Base-by-base conservation (phyloP, 2,797 vertebrate genomes). In the Tenualosa ilisha region DNA sequence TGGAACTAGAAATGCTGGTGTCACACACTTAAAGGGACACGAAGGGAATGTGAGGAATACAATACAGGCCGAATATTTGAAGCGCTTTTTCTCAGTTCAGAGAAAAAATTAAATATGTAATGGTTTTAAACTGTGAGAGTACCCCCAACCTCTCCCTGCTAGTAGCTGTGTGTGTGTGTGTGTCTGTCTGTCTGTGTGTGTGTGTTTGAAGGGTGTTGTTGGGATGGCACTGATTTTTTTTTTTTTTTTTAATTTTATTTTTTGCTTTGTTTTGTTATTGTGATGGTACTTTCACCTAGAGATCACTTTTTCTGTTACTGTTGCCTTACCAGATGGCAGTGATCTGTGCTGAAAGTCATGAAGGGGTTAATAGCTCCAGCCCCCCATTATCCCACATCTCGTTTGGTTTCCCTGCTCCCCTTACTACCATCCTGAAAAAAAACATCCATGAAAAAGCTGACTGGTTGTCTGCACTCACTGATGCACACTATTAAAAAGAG, bases 401-500 rank as follows among this genome's bases (percentile, higher is more conserved):
- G 82, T 20, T 43, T 86, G 82, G 49, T 88, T 88, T 61, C 81
- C 83, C 54, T 84, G 50, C 20, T 15, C 40, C 50, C 85, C 83
- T 75, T 85, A 82, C 85, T 87, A 88, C 88, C 88, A 86, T 88
- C 40, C 72, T 46, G 37, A 22, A 46, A 20, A 68, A 68, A 40
- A 79, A 89, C 84, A 82, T 87, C 86, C 86, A 81, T 83, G 91
- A 92, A 92, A 87, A 86, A 92, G 91, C 92, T 89, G 93, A 95
- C 92, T 93, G 94, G 93, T 94, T 93, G 93, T 94, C 92, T 91
- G 91, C 89, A 91, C 88, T 91, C 93, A 92, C 95, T 95, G 95
- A 95, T 96, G 96, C 96, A 96, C 95, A 95, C 72, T 79, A 79
- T 95, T 94, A 96, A 94, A 94, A 95, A 94, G 93, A 94, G 96